A percentile compares a stretch with the other conserved stretches of the same genome.
phyloP scores from a whole-genome alignment of 2,797 vertebrate species.

The Hemitrygon akajei region DNA sequence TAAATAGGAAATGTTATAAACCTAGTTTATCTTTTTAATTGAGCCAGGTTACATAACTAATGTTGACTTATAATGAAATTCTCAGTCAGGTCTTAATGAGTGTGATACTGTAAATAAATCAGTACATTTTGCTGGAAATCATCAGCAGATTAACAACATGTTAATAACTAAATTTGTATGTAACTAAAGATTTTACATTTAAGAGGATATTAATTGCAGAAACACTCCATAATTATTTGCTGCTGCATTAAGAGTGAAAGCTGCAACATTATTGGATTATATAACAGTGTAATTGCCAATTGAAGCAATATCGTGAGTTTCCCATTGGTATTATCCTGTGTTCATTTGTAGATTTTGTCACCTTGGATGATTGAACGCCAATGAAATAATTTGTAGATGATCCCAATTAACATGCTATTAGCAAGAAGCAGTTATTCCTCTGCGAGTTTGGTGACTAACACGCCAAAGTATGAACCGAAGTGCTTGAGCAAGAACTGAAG shows the following conservation, averaged over 20 bases:
- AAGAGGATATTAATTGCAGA: background rate
- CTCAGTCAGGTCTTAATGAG: background rate
- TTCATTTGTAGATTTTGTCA: background rate
- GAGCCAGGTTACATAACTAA: background rate
- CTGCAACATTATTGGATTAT: background rate
- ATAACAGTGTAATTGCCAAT: background rate
- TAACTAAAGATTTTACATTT: background rate
- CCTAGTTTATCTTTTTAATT: background rate
- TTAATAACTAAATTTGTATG: no score
- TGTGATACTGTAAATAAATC: background rate
- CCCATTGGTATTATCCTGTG: conserved; percentile 14
- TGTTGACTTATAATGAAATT: background rate
- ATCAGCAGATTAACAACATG: background rate
- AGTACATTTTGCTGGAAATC: background rate
- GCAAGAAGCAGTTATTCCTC: background rate
- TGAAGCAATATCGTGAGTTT: background rate
- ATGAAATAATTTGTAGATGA: background rate
- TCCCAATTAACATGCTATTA: background rate
- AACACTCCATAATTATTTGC: background rate
- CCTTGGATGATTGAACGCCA: background rate
- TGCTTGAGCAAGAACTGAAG: no score
- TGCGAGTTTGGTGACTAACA: no score
- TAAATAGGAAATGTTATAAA: background rate
- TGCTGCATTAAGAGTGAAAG: background rate
- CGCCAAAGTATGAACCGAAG: background rate